Conservation (phyloP, 53 echinoderm and acorn worm species). For the Astropecten irregularis region DNA sequence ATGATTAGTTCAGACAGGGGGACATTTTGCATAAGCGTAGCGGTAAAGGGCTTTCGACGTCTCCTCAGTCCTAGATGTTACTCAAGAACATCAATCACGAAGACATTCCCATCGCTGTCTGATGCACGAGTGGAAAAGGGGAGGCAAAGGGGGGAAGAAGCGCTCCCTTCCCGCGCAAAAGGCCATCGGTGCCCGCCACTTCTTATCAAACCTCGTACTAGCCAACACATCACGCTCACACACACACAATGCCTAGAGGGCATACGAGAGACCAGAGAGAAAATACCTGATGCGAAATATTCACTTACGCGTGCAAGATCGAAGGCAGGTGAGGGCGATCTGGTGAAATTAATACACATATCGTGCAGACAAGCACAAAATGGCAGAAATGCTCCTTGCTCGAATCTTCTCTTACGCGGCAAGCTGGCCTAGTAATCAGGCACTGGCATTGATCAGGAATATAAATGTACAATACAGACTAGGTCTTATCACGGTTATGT, state of each 20-base stretch:
- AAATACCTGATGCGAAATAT: slow-evolving; percentile 37
- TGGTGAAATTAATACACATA: slow-evolving; percentile 58
- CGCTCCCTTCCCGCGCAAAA: neutral
- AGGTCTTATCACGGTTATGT: no score
- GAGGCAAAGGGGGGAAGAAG: neutral
- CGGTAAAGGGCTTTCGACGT: no score
- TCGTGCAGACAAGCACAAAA: slow-evolving; percentile 50
- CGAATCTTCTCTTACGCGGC: slow-evolving; percentile 9
- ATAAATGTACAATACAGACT: no score
- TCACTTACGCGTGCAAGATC: slow-evolving; percentile 34
- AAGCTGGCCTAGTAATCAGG: slow-evolving; percentile 49
- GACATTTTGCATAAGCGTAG: no score
- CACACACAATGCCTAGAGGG: slow-evolving; percentile 2
- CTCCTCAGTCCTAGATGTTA: neutral
- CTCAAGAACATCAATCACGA: neutral
- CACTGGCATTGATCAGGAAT: slow-evolving; percentile 10
- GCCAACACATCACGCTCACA: neutral
- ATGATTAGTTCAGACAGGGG: no score
- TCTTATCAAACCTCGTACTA: neutral
- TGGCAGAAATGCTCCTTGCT: slow-evolving; percentile 47
- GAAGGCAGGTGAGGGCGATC: slow-evolving; percentile 52
- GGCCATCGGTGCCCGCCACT: neutral
- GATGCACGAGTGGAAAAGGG: neutral
- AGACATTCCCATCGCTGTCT: no score
- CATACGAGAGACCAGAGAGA: neutral